Percentiles rank a stretch among this genome's conserved stretches.
phyloP scores from a whole-genome alignment of 2,113 vertebrate species.

The Natator depressus region DNA sequence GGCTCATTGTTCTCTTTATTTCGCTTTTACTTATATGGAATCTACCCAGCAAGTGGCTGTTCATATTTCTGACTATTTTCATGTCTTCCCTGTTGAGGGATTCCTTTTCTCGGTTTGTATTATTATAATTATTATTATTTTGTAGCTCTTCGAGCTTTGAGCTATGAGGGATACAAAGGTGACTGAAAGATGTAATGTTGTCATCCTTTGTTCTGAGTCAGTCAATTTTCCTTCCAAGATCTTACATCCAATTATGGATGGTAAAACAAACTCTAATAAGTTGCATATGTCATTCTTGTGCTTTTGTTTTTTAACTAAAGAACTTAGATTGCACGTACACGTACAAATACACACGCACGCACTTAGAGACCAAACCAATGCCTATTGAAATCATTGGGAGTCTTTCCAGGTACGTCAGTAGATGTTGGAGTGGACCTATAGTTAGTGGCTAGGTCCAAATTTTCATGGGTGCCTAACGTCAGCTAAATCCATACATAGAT shows the following conservation, averaged over 20 bases:
- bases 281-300: neutral
- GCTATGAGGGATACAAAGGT: neutral
- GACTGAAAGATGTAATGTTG: neutral
- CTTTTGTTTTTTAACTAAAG: neutral
- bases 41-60: slow-evolving; percentile 3
- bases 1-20: slow-evolving; percentile 38
- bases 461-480: neutral
- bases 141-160: neutral
- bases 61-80: slow-evolving; percentile 46
- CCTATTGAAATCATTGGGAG: neutral
- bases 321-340: neutral
- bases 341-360: neutral
- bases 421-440: neutral
- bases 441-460: neutral
- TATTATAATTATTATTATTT: neutral
- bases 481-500: neutral
- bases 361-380: neutral
- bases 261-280: neutral
- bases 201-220: neutral
- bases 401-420: neutral
- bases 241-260: neutral
- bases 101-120: neutral
- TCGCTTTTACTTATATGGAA: slow-evolving; percentile 35
- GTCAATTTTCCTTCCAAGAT: neutral
- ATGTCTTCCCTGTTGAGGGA: slow-evolving; percentile 41